These are phyloP conservation scores for Dasyprocta punctata DNA, from an alignment of 2,113 vertebrate species.

Conservation along the genomic window DNA sequence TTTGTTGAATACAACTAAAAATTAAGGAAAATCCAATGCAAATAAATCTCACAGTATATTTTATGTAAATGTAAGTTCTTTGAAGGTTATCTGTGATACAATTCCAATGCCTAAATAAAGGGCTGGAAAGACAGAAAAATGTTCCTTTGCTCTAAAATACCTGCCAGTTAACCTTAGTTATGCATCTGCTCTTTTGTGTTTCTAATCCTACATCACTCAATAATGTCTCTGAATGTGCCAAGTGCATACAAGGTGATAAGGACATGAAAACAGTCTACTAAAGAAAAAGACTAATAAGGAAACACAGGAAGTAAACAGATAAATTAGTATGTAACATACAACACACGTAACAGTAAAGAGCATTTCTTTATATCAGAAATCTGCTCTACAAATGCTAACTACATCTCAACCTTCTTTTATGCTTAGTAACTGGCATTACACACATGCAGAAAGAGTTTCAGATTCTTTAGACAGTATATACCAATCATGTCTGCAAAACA, in stretches of 20 bases:
- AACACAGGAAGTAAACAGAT: background rate
- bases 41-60: background rate
- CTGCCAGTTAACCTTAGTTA: background rate
- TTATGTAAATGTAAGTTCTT: background rate
- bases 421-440: background rate
- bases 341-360: background rate
- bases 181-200: background rate
- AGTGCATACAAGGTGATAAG: background rate
- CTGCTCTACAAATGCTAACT: background rate
- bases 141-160: background rate
- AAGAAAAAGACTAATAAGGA: background rate
- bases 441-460: background rate
- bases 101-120: background rate
- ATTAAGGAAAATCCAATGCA: constrained; percentile 9
- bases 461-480: background rate
- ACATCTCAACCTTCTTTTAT: background rate
- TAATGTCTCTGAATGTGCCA: background rate
- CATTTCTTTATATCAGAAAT: background rate
- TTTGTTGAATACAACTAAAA: constrained; percentile 26
- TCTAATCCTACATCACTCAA: background rate
- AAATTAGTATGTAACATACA: background rate
- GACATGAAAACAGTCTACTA: background rate
- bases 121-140: background rate
- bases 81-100: background rate
- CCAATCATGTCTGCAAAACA: background rate